Conservation (phyloP, 1,140 invertebrate genomes). For the Drosophila mayri region DNA sequence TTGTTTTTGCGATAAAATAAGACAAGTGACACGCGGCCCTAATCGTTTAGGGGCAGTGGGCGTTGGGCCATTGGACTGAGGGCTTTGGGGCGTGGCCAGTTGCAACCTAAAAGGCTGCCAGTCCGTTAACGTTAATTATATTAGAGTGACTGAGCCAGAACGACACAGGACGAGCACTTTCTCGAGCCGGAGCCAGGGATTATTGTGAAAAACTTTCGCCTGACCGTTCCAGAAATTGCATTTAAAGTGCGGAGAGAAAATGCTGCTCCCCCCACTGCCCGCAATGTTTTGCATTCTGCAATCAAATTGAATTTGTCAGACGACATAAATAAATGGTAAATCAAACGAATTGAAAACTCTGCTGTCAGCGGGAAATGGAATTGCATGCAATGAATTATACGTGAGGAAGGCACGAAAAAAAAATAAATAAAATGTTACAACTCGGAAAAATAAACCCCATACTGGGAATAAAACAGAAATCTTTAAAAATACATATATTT, state of each 20-base stretch:
- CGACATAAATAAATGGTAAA: constrained; percentile 75
- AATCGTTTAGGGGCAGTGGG: constrained; percentile 53
- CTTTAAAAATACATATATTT: constrained; percentile 10
- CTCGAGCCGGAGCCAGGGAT: not conserved
- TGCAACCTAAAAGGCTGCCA: constrained; percentile 63
- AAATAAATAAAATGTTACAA: constrained; percentile 28
- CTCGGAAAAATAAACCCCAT: constrained; percentile 31
- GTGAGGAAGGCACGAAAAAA: constrained; percentile 21
- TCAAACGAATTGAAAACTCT: constrained; percentile 72
- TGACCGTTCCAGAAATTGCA: constrained; percentile 65
- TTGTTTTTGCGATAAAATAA: constrained; percentile 83
- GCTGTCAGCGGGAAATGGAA: constrained; percentile 70
- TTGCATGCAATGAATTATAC: constrained; percentile 67
- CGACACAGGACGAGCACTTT: constrained; percentile 1
- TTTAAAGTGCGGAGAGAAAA: constrained; percentile 48
- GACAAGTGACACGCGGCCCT: constrained; percentile 76
- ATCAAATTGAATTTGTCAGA: constrained; percentile 75
- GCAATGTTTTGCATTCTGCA: constrained; percentile 41
- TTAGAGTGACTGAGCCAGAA: constrained; percentile 50
- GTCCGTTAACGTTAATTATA: constrained; percentile 70
- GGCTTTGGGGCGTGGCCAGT: constrained; percentile 19
- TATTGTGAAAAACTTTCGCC: constrained; percentile 44
- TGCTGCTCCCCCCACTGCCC: constrained; percentile 14
- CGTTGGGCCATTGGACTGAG: not conserved
- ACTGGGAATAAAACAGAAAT: constrained; percentile 36